Base-by-base conservation (phyloP, 2,888 invertebrate genomes). In the Dicycla oo region DNA sequence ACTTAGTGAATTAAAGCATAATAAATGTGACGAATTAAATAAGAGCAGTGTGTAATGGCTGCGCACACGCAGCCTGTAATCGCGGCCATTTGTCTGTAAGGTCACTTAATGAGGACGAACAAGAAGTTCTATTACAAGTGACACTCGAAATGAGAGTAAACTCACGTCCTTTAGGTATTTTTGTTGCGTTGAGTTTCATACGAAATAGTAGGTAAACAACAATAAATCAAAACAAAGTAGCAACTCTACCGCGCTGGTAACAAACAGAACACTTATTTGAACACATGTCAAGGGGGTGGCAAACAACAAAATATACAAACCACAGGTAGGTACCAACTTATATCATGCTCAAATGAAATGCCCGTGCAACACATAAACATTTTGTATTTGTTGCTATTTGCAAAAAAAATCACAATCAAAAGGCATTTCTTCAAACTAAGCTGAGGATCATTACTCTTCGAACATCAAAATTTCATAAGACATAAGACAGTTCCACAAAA, bases 11-110 rank as follows among this genome's bases (percentile, higher is more conserved):
- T 78, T 79, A 79, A 70, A 66, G 26, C 47, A 65, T 68, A 56
- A 79, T 56, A 70, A 70, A 79, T 75, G 81, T 66, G 69, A 67
- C 51, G 45, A 70, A 75, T 80, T 67, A 80, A 80, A 67, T 70
- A 67, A 81, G 61, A 76, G 70, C 77, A 64, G 43, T 51, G 54
- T 54, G 71, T 73, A 81, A 80, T 81, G 71, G 51, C n/a, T 69
- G 68, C 73, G 78, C 82, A 56, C 73, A 81, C 70, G 82, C 82
- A 77, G 30, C n/a, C 11, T 1, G 38, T 70, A 73, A 73, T 78
- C 45, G 64, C 26, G 49, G 53, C 45, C 63, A 70, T 78, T 78
- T 68, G 69, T 80, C 49, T 13, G 8, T 20, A 20, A 38, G 7
- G 67, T 49, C 67, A 47, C 51, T 6, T 8, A 20, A 30, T 10